These are phyloP conservation scores for Phataginus tricuspis DNA, from an alignment of 2,797 vertebrate species.

Conservation along the genomic window DNA sequence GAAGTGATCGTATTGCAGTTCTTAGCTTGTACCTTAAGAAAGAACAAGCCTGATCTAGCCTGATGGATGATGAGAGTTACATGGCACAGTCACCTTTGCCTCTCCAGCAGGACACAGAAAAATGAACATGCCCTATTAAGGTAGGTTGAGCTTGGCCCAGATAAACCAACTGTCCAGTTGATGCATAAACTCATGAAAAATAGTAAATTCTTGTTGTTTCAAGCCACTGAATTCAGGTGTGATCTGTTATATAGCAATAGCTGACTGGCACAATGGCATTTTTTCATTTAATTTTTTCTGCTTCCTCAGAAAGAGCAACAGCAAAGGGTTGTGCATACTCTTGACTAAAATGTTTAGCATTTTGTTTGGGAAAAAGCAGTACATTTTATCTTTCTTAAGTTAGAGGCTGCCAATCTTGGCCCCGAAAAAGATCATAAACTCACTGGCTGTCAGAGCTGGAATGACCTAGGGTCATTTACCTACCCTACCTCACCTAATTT, in stretches of 20 bases:
- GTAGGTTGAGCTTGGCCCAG: neutral
- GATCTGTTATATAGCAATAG: conserved; percentile 13
- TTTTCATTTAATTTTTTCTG: neutral
- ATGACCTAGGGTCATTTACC: neutral
- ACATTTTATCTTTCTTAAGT: conserved; percentile 16
- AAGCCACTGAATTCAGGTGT: neutral
- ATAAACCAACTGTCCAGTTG: neutral
- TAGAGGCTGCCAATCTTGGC: neutral
- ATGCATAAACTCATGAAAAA: neutral
- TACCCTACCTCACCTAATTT: neutral
- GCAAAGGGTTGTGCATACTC: neutral
- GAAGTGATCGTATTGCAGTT: neutral
- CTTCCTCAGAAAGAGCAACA: neutral
- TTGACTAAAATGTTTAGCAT: neutral
- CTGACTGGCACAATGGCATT: neutral
- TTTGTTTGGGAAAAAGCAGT: neutral
- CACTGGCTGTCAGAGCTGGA: neutral
- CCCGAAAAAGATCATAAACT: neutral
- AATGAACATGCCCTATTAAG: neutral
- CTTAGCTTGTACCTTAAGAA: neutral
- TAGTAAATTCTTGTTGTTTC: neutral
- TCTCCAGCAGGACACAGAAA: neutral
- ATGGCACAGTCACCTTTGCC: neutral
- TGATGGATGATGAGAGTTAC: neutral
- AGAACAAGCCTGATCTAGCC: neutral